These are phyloP conservation scores for Cremastinae sp. DNA, from an alignment of 2,888 invertebrate genomes.

Conservation along the genomic window DNA sequence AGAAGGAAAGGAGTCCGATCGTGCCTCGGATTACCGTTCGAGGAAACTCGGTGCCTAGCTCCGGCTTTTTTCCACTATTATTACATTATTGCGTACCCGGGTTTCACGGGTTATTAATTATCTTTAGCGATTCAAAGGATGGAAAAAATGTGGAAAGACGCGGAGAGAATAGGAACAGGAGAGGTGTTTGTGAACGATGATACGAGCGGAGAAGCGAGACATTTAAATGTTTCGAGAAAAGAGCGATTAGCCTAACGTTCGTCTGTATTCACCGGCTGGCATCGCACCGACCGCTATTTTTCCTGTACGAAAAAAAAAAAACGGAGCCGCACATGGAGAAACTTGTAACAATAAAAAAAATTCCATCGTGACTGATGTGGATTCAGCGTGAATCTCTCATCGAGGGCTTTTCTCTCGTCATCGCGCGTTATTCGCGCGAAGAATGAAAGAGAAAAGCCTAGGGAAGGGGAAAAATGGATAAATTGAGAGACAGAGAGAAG, in stretches of 20 bases:
- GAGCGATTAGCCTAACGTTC: conserved; percentile 44
- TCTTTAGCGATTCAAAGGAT: conserved; percentile 32
- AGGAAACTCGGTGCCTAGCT: conserved; percentile 17
- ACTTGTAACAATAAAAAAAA: neutral
- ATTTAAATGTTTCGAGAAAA: conserved; percentile 45
- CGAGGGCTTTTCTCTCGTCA: conserved; percentile 4
- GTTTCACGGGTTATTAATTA: conserved; percentile 62
- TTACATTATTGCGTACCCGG: conserved; percentile 41
- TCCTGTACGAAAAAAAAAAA: neutral
- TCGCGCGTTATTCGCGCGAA: neutral
- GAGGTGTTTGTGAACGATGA: conserved; percentile 21
- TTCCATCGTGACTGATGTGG: neutral
- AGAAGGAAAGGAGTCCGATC: neutral
- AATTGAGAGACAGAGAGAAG: neutral
- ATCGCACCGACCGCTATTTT: conserved; percentile 40
- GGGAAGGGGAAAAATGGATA: conserved; percentile 4
- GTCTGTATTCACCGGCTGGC: conserved; percentile 16
- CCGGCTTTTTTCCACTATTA: neutral
- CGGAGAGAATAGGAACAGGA: conserved; percentile 9
- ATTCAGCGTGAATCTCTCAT: conserved; percentile 5
- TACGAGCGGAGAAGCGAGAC: conserved; percentile 20
- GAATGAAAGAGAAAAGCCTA: conserved; percentile 23
- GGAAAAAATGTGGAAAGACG: neutral
- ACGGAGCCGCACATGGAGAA: neutral
- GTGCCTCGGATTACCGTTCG: conserved; percentile 42